Evolutionary conservation across 1,140 invertebrate genomes (phyloP).

Genomic region (Brachionus koreanus): DNA sequence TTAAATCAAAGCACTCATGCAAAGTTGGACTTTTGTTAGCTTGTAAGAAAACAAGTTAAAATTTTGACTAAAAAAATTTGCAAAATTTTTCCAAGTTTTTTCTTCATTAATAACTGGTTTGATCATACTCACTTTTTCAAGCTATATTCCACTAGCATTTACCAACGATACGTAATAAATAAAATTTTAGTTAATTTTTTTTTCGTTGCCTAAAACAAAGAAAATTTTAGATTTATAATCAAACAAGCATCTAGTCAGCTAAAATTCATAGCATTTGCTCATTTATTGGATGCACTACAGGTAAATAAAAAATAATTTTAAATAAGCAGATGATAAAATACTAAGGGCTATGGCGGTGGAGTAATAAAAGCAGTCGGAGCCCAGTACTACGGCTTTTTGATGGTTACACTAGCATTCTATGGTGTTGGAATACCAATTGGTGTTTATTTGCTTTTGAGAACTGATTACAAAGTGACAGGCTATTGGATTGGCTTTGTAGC

Average conservation of each 20-base stretch:
- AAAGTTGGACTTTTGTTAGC: background rate
- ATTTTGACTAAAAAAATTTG: background rate
- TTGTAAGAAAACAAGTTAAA: background rate
- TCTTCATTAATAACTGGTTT: background rate
- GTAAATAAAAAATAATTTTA: background rate
- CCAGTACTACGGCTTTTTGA: background rate
- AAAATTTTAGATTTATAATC: background rate
- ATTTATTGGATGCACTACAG: background rate
- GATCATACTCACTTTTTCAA: background rate
- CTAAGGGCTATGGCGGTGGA: background rate
- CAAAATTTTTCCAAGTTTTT: background rate
- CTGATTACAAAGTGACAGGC: background rate
- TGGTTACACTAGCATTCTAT: background rate
- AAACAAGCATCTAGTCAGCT: background rate
- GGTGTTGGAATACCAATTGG: slow-evolving; percentile 24
- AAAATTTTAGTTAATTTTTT: background rate
- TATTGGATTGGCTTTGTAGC: slow-evolving; percentile 9
- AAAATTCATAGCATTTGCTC: slow-evolving; percentile 7
- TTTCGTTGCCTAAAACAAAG: background rate
- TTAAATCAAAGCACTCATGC: background rate
- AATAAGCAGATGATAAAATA: no score
- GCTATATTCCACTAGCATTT: slow-evolving; percentile 2
- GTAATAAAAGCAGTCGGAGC: background rate
- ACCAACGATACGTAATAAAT: background rate
- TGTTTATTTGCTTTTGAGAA: slow-evolving; percentile 17